phyloP scores from a whole-genome alignment of 2,113 vertebrate genomes.

The Caranx melampygus region DNA sequence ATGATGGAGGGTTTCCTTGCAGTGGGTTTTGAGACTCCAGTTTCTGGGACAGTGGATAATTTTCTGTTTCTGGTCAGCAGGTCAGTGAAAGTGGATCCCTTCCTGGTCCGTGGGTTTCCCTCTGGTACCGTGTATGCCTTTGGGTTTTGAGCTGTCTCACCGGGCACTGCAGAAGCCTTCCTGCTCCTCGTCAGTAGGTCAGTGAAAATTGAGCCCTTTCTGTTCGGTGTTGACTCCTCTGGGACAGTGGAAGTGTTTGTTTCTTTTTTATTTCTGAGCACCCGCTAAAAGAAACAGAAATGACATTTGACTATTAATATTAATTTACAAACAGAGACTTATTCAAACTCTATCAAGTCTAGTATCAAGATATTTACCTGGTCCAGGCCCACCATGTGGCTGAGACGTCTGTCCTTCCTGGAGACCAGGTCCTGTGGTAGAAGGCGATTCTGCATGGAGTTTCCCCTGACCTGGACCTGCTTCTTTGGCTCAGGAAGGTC shows the following conservation, averaged over 20 bases:
- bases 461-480: conserved; percentile 61
- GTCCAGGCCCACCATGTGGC: conserved; percentile 82
- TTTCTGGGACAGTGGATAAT: conserved; percentile 53
- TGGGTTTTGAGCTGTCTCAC: conserved; percentile 48
- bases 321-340: neutral
- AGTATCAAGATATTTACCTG: conserved; percentile 67
- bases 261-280: conserved; percentile 74
- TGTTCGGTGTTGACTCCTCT: conserved; percentile 54
- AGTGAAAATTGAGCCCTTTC: conserved; percentile 75
- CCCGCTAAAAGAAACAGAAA: conserved; percentile 65
- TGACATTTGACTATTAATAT: neutral
- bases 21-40: conserved; percentile 8
- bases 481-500: conserved; percentile 91
- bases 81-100: conserved; percentile 78
- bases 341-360: neutral
- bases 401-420: conserved; percentile 78
- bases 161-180: conserved; percentile 67
- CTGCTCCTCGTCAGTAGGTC: conserved; percentile 74
- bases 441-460: conserved; percentile 38
- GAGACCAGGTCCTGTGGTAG: conserved; percentile 71
- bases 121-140: conserved; percentile 70
- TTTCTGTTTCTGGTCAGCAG: conserved; percentile 73
- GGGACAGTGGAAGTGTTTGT: conserved; percentile 37
- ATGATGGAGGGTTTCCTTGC: conserved; percentile 77
- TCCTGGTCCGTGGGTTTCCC: conserved; percentile 53